Conservation (phyloP, 2,888 invertebrate species). For the Archips xylosteana region DNA sequence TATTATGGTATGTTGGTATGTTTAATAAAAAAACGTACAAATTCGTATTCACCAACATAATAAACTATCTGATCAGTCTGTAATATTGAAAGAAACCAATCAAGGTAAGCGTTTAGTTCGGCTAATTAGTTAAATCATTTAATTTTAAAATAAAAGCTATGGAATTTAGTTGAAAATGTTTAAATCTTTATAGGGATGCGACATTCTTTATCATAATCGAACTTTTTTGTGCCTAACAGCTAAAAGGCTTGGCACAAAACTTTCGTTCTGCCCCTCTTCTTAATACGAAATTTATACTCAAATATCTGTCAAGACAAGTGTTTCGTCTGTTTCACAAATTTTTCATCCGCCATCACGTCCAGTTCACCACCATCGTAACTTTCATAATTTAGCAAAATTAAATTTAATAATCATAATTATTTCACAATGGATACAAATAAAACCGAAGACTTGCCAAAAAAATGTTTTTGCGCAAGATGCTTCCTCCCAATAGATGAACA, state of each 20-base stretch:
- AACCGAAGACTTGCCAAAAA: constrained; percentile 66
- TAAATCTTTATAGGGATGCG: not conserved
- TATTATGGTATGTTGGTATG: not conserved
- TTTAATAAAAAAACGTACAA: not conserved
- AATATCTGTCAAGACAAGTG: constrained; percentile 20
- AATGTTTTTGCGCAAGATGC: constrained; percentile 77
- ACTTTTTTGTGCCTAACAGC: not conserved
- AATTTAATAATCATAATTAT: constrained; percentile 38
- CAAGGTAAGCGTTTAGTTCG: no score
- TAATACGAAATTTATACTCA: constrained; percentile 21
- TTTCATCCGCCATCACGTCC: constrained; percentile 60
- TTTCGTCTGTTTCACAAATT: constrained; percentile 53
- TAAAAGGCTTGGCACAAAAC: constrained; percentile 23
- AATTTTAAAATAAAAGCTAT: no score
- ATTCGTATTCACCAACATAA: constrained; percentile 9
- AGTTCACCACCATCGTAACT: constrained; percentile 46
- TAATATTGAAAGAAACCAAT: no score
- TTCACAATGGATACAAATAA: constrained; percentile 59
- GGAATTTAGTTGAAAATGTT: not conserved
- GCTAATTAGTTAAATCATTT: no score
- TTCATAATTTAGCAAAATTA: constrained; percentile 46
- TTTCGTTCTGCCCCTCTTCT: not conserved
- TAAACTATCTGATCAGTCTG: not conserved
- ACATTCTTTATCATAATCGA: not conserved
- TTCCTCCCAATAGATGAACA: constrained; percentile 69